phyloP scores from a whole-genome alignment of 2,113 vertebrate species.

The Aegotheles bennettii region DNA sequence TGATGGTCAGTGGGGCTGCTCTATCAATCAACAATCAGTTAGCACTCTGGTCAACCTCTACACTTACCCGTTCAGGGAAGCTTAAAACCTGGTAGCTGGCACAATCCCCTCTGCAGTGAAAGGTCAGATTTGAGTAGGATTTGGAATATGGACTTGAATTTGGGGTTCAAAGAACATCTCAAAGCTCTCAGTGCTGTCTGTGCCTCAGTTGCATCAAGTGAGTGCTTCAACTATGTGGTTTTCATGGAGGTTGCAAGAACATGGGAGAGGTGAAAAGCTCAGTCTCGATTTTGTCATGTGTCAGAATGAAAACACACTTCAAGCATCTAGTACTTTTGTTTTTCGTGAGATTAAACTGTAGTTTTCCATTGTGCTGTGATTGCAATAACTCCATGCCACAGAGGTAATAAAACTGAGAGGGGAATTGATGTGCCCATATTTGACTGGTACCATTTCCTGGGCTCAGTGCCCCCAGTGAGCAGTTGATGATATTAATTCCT shows the following conservation, averaged over 20 bases:
- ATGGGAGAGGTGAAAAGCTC: not conserved
- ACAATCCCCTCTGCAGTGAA: not conserved
- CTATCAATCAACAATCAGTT: too few relatives aligned
- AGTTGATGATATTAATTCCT: not conserved
- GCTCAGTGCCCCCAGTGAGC: not conserved
- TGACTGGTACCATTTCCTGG: not conserved
- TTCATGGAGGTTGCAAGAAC: accelerated
- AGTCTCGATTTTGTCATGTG: not conserved
- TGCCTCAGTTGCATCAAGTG: not conserved
- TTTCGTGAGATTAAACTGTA: not conserved
- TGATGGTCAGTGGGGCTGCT: too few relatives aligned
- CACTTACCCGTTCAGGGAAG: accelerated
- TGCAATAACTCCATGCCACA: not conserved
- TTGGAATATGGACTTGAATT: not conserved
- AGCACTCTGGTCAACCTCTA: too few relatives aligned
- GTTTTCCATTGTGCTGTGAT: not conserved
- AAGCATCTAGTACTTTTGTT: not conserved
- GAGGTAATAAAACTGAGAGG: not conserved
- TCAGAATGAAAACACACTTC: not conserved
- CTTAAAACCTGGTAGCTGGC: not conserved
- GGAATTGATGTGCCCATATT: not conserved
- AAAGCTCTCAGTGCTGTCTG: not conserved
- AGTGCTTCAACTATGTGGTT: accelerated
- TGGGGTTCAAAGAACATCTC: not conserved
- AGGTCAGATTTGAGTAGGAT: not conserved